Percentiles rank a stretch among this genome's conserved stretches.
Conservation (phyloP, 1,140 invertebrate genomes). For the Tachypleus tridentatus region DNA sequence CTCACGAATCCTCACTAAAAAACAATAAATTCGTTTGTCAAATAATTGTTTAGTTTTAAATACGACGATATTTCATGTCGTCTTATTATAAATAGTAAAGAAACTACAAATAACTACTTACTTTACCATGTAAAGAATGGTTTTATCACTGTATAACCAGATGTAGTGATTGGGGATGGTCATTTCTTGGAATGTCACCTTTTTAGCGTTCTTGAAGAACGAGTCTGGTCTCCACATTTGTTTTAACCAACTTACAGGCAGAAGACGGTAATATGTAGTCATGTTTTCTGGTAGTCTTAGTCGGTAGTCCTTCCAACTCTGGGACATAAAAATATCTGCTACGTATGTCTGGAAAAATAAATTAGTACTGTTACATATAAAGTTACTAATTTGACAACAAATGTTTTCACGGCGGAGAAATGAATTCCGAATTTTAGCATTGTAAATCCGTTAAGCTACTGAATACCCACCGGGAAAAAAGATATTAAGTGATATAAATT, state of each 20-base stretch:
- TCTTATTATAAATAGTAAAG: no score
- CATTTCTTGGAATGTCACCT: conserved; percentile 85
- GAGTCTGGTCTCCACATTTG: conserved; percentile 82
- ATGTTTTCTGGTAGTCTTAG: conserved; percentile 75
- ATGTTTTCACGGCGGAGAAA: no score
- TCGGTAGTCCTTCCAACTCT: conserved; percentile 80
- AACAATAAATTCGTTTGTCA: no score
- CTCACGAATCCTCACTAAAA: no score
- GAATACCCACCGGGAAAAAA: no score
- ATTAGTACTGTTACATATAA: no score
- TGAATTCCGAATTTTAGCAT: no score
- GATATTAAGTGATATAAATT: no score
- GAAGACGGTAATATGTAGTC: conserved; percentile 76
- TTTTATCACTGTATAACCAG: conserved; percentile 82
- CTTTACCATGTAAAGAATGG: conserved; percentile 81
- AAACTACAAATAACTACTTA: conserved; percentile 35
- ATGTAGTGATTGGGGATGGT: conserved; percentile 84
- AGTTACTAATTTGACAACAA: no score
- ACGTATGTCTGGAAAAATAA: conserved; percentile 55
- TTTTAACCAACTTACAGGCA: conserved; percentile 80
- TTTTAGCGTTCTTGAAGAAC: conserved; percentile 86
- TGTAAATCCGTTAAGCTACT: no score
- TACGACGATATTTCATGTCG: no score
- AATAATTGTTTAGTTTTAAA: no score
- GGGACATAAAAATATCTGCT: conserved; percentile 80